Evolutionary conservation across 2,113 vertebrate genomes (phyloP).

Genomic region (Leucoraja erinaceus): DNA sequence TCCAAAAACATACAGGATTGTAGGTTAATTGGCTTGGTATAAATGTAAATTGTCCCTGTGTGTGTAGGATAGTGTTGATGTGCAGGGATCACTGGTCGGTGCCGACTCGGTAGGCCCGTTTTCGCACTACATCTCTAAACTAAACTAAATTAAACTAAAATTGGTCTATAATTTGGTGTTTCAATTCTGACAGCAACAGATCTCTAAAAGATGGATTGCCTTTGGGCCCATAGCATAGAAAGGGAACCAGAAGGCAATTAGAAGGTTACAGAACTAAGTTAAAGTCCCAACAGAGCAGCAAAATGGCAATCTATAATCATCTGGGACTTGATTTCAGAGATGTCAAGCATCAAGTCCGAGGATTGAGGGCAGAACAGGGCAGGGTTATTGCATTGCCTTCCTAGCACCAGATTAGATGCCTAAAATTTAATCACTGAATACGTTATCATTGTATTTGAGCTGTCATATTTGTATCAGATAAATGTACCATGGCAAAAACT

Average conservation of each 20-base stretch:
- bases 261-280: neutral
- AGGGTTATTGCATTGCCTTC: neutral
- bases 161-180: neutral
- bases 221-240: neutral
- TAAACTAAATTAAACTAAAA: too few relatives aligned
- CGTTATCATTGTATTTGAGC: neutral
- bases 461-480: conserved; percentile 4
- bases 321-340: neutral
- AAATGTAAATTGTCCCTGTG: too few relatives aligned
- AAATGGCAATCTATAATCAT: neutral
- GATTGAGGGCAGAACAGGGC: neutral
- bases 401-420: neutral
- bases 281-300: neutral
- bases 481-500: neutral
- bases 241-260: neutral
- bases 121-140: too few relatives aligned
- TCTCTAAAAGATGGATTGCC: neutral
- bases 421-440: neutral
- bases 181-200: neutral
- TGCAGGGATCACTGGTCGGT: too few relatives aligned
- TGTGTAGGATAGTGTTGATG: too few relatives aligned
- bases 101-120: too few relatives aligned
- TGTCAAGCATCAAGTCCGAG: neutral
- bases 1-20: too few relatives aligned
- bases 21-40: too few relatives aligned